phyloP scores from a whole-genome alignment of 2,888 invertebrate species.

The Pristionchus japonicus region DNA sequence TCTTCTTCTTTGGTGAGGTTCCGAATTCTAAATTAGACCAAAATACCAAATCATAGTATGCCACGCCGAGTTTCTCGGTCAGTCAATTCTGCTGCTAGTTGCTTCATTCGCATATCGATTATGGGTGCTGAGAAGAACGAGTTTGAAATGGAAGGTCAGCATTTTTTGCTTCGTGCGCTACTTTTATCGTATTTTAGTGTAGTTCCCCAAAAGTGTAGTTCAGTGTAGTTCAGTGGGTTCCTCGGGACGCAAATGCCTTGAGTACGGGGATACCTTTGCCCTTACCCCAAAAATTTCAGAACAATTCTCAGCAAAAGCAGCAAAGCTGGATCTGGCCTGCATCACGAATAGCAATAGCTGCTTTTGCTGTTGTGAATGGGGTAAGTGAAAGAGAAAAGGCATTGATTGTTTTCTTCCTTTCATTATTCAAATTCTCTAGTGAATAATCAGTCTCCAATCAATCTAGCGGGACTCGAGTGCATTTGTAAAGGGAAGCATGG shows the following conservation, averaged over 20 bases:
- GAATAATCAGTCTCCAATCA: too few species aligned
- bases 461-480: too few species aligned
- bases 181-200: too few species aligned
- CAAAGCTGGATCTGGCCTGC: background rate
- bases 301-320: background rate
- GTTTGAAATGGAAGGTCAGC: background rate
- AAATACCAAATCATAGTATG: background rate
- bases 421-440: too few species aligned
- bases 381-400: background rate
- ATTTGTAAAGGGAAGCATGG: too few species aligned
- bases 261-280: too few species aligned
- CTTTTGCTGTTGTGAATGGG: background rate
- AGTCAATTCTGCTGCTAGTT: background rate
- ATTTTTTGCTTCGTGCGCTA: background rate
- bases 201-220: too few species aligned
- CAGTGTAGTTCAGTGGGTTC: too few species aligned
- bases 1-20: background rate
- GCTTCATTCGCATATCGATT: background rate
- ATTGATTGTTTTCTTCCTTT: too few species aligned
- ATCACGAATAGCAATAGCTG: background rate
- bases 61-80: background rate
- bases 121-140: background rate
- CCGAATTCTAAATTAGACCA: background rate
- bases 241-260: too few species aligned
- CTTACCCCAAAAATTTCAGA: too few species aligned